phyloP scores from a whole-genome alignment of 2,888 invertebrate genomes.

The Melipona bicolor region DNA sequence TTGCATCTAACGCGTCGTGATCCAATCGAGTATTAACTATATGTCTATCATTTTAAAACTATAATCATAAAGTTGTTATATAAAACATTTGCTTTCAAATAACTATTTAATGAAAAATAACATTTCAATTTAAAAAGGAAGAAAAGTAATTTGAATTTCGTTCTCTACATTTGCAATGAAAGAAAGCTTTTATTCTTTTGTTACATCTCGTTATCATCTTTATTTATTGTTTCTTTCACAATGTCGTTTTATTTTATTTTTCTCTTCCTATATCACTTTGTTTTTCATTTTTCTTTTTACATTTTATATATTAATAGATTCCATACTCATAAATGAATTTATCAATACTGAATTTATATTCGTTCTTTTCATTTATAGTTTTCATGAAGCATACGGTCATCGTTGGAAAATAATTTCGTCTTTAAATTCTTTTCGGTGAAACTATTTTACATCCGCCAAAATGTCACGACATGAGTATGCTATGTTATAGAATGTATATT shows the following conservation, averaged over 20 bases:
- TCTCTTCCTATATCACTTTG: background rate
- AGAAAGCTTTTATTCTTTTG: background rate
- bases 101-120: background rate
- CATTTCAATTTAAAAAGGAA: background rate
- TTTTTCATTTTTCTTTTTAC: background rate
- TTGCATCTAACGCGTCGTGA: background rate
- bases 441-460: background rate
- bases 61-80: background rate
- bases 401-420: background rate
- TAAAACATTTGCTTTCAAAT: background rate
- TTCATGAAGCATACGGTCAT: background rate
- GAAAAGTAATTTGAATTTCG: background rate
- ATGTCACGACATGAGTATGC: background rate
- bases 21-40: background rate
- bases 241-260: background rate
- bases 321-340: background rate
- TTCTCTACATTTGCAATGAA: background rate
- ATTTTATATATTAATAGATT: background rate
- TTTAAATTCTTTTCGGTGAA: background rate
- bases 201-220: background rate
- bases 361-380: background rate
- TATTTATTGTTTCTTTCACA: background rate
- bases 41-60: background rate
- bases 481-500: background rate
- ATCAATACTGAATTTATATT: background rate